Evolutionary conservation across 2,797 vertebrate species (phyloP).

Genomic region (Gallirallus australis): DNA sequence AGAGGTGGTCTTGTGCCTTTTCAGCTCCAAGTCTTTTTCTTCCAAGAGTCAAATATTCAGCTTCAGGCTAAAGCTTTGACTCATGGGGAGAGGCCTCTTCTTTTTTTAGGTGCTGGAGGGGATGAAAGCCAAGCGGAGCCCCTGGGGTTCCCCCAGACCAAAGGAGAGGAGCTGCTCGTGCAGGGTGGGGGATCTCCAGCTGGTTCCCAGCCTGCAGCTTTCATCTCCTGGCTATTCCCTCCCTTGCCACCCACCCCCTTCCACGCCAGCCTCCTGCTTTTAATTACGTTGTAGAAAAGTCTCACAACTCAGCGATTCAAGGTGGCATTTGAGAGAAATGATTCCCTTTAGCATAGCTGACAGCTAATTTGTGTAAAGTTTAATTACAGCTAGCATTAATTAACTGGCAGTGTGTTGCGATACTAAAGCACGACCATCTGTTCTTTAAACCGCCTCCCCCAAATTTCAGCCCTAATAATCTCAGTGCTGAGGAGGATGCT

Average conservation of each 20-base stretch:
- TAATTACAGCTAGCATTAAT: conserved; percentile 90
- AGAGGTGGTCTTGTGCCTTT: background rate
- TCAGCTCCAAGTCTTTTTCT: background rate
- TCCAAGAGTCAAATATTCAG: background rate
- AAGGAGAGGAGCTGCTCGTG: background rate
- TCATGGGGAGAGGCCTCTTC: background rate
- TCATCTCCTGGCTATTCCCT: background rate
- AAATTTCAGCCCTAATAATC: conserved; percentile 63
- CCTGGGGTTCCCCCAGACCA: background rate
- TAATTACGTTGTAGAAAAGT: conserved; percentile 77
- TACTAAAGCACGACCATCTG: conserved; percentile 82
- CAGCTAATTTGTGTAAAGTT: conserved; percentile 89
- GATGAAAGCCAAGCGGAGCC: background rate
- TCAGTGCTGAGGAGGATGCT: conserved; percentile 16
- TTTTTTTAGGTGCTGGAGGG: background rate
- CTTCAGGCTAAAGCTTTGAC: background rate
- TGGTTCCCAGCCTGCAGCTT: background rate
- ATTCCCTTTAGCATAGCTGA: conserved; percentile 83
- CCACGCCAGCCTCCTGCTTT: conserved; percentile 58
- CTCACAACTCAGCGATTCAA: conserved; percentile 80
- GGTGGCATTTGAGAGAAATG: conserved; percentile 84
- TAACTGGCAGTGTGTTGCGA: conserved; percentile 84
- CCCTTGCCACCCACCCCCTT: background rate
- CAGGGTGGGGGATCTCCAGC: background rate
- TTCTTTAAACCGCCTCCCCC: conserved; percentile 71